phyloP scores from a whole-genome alignment of 1,140 invertebrate species.

The Paracyclopina nana region DNA sequence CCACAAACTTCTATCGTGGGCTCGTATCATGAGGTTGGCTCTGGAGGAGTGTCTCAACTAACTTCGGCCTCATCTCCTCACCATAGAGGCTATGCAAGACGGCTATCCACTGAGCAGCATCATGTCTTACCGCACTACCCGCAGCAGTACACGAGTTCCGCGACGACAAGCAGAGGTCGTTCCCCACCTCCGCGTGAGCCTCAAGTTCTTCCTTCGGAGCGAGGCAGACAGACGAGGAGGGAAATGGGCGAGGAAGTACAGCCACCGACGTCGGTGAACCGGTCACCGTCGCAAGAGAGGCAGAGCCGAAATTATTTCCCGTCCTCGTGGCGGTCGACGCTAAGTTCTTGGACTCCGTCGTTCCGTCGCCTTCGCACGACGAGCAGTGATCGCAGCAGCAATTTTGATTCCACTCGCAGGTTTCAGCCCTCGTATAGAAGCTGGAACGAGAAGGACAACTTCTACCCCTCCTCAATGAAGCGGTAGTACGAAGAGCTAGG shows the following conservation, averaged over 20 bases:
- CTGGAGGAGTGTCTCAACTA: no score
- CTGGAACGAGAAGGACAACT: constrained; percentile 11
- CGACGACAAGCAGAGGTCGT: not conserved
- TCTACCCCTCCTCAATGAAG: no score
- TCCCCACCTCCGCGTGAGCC: no score
- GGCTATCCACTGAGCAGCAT: no score
- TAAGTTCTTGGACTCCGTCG: not conserved
- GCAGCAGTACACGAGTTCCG: not conserved
- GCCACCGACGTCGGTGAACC: not conserved
- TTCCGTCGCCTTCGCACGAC: not conserved
- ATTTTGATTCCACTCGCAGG: not conserved
- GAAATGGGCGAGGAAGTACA: not conserved
- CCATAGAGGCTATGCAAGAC: no score
- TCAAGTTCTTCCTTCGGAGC: no score
- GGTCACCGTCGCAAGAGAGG: not conserved
- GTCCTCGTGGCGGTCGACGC: not conserved
- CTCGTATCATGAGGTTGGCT: not conserved
- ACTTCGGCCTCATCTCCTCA: no score
- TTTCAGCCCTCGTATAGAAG: constrained; percentile 4
- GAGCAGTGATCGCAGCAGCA: not conserved
- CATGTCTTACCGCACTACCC: not conserved
- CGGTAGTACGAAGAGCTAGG: no score
- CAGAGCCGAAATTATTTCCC: not conserved
- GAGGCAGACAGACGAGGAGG: not conserved
- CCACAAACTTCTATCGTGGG: not conserved